phyloP scores from a whole-genome alignment of 2,888 invertebrate genomes.

The Epinotia nisella region DNA sequence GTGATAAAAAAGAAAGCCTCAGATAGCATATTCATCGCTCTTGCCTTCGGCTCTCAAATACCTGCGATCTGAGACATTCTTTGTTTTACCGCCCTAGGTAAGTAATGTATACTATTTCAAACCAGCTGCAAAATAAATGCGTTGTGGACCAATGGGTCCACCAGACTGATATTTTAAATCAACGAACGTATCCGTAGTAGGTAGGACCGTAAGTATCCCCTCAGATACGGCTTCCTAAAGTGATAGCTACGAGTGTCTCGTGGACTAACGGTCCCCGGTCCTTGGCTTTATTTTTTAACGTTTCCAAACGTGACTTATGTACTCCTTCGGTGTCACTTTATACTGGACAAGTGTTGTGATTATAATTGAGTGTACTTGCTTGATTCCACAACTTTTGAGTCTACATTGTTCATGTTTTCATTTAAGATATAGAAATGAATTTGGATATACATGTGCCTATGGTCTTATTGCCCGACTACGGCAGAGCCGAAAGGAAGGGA shows the following conservation, averaged over 20 bases:
- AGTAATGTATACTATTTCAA: too few relatives aligned
- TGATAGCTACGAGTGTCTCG: conserved; percentile 58
- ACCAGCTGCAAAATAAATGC: conserved; percentile 5
- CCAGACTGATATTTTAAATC: conserved; percentile 23
- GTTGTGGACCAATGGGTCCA: conserved; percentile 8
- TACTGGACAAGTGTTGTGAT: conserved; percentile 15
- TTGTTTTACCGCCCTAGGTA: too few relatives aligned
- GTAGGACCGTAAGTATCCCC: conserved; percentile 31
- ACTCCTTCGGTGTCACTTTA: conserved; percentile 28
- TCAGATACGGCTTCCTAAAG: conserved; percentile 52
- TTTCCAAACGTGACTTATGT: conserved; percentile 39
- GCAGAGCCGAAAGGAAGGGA: too few relatives aligned
- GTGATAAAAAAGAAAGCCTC: too few relatives aligned
- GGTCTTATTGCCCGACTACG: too few relatives aligned
- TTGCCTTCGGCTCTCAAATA: too few relatives aligned
- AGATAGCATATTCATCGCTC: too few relatives aligned
- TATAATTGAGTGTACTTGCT: conserved; percentile 20
- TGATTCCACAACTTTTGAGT: neutral
- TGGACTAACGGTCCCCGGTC: conserved; percentile 60
- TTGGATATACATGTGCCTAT: neutral
- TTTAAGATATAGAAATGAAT: neutral
- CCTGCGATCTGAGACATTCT: too few relatives aligned
- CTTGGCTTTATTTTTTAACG: conserved; percentile 57
- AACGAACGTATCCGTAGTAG: conserved; percentile 31
- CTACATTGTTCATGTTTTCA: neutral